These are phyloP conservation scores for Parnassius smintheus DNA, from an alignment of 2,888 invertebrate genomes.

Conservation along the genomic window DNA sequence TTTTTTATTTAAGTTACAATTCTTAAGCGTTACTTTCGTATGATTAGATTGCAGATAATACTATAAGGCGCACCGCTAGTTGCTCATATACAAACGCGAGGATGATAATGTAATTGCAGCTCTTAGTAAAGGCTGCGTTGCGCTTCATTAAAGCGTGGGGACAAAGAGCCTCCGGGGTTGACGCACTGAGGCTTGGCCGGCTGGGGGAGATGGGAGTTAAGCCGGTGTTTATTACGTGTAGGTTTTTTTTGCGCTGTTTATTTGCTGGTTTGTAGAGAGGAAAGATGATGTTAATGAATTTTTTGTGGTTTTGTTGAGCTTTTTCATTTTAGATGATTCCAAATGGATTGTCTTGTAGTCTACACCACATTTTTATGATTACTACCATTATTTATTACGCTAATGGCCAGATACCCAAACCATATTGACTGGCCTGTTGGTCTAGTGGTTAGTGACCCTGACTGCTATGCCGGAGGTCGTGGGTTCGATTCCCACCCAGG, in stretches of 20 bases:
- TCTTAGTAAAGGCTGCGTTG: conserved; percentile 32
- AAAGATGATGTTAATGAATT: neutral
- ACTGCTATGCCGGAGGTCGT: too few species aligned
- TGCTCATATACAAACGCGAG: conserved; percentile 18
- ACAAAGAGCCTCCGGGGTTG: conserved; percentile 30
- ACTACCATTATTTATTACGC: too few species aligned
- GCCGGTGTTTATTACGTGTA: neutral
- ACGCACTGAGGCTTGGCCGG: conserved; percentile 21
- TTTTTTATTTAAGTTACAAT: too few species aligned
- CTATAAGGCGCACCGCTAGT: conserved; percentile 14
- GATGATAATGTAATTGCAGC: conserved; percentile 30
- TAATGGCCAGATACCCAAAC: too few species aligned
- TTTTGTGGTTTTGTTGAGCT: neutral
- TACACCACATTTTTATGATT: neutral
- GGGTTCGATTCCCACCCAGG: too few species aligned
- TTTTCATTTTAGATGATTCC: conserved; percentile 9
- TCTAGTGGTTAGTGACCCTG: too few species aligned
- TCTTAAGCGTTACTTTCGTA: too few species aligned
- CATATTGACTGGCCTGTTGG: too few species aligned
- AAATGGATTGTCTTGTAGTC: neutral
- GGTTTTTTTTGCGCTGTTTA: conserved; percentile 10
- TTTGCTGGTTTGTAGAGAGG: conserved; percentile 7
- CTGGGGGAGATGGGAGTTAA: neutral
- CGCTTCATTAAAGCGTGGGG: conserved; percentile 29
- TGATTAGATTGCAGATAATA: neutral